These are phyloP conservation scores for Nomada goodeniana DNA, from an alignment of 2,888 invertebrate species.

Conservation along the genomic window DNA sequence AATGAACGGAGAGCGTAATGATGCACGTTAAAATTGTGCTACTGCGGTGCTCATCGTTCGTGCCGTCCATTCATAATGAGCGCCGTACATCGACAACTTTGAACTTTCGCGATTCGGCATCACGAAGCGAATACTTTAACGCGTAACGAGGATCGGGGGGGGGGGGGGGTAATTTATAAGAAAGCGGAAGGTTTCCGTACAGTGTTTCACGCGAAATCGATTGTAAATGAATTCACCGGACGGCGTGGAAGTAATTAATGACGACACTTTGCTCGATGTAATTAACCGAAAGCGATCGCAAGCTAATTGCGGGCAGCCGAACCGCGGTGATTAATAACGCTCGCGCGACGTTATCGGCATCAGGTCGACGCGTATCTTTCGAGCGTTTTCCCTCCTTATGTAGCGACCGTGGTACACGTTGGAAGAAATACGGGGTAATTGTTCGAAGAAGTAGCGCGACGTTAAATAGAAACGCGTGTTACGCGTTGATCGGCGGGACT, in stretches of 20 bases:
- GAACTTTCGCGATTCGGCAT: too few relatives aligned
- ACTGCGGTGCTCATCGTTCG: too few relatives aligned
- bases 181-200: neutral
- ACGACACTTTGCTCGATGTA: conserved; percentile 70
- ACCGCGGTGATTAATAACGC: conserved; percentile 79
- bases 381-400: conserved; percentile 16
- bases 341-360: conserved; percentile 77
- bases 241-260: conserved; percentile 69
- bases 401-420: conserved; percentile 10
- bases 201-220: conserved; percentile 18
- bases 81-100: too few relatives aligned
- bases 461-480: conserved; percentile 21
- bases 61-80: too few relatives aligned
- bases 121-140: neutral
- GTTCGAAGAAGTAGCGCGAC: conserved; percentile 19
- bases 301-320: conserved; percentile 80
- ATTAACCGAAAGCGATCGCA: conserved; percentile 80
- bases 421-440: conserved; percentile 26
- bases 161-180: neutral
- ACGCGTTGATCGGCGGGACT: neutral
- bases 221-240: conserved; percentile 43
- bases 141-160: neutral
- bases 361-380: conserved; percentile 18
- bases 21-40: too few relatives aligned
- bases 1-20: neutral